Percentiles rank a stretch among this genome's conserved stretches.
Evolutionary conservation across 2,797 vertebrate species (phyloP).

Genomic region (Channallabes apus): DNA sequence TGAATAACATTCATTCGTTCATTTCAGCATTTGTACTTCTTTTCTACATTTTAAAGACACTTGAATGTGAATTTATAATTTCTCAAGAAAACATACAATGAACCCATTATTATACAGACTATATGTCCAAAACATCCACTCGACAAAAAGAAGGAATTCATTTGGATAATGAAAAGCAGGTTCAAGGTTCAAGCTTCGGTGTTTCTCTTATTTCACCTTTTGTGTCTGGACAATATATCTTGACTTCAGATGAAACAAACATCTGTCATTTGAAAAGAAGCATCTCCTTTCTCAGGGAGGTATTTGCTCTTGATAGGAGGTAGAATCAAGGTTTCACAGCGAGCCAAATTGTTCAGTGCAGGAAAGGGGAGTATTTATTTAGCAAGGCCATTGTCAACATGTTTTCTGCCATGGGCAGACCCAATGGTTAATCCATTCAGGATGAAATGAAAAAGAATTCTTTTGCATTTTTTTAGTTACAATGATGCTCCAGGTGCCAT

Average conservation of each 20-base stretch:
- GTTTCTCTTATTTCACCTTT: constrained; percentile 56
- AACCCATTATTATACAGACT: constrained; percentile 50
- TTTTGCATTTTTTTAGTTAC: constrained; percentile 82
- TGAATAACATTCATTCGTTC: constrained; percentile 25
- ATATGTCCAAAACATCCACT: constrained; percentile 61
- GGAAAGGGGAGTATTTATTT: constrained; percentile 81
- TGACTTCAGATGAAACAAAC: constrained; percentile 78
- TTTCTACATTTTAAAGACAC: constrained; percentile 43
- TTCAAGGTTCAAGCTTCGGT: constrained; percentile 62
- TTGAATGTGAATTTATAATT: constrained; percentile 47
- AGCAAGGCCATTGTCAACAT: constrained; percentile 80
- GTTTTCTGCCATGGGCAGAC: constrained; percentile 75
- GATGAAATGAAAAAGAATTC: constrained; percentile 74
- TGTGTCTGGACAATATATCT: constrained; percentile 67
- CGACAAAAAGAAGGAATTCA: constrained; percentile 60
- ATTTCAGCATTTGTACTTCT: constrained; percentile 35
- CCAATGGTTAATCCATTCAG: constrained; percentile 76
- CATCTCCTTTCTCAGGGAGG: constrained; percentile 67
- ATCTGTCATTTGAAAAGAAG: constrained; percentile 75
- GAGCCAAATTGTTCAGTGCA: constrained; percentile 69
- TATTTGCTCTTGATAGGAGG: constrained; percentile 68
- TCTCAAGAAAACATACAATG: constrained; percentile 41
- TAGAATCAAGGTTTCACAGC: constrained; percentile 80
- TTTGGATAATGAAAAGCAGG: constrained; percentile 64
- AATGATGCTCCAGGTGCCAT: constrained; percentile 85